Evolutionary conservation across 2,797 vertebrate species (phyloP), one percentile per base, ranked within the genome.

Genomic region (Lophius americanus): DNA sequence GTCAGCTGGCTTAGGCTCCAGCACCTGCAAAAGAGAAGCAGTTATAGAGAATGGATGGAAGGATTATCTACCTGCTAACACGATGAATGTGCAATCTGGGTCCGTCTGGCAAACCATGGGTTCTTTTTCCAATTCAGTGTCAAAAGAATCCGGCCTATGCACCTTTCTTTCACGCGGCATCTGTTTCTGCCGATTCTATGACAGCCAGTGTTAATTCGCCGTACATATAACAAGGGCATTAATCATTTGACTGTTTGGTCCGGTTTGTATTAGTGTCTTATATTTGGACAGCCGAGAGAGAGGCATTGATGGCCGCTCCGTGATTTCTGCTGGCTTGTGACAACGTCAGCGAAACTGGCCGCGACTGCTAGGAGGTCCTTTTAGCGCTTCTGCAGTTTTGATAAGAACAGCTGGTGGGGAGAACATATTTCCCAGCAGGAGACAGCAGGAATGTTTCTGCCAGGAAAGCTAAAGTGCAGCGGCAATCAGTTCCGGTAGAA

Each of bases 1-100:
- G 41, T 42, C 41, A 42, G 41, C 41, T 42, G 41, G 41, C 3
- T 9, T 42, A 42, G 41, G 41, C 37, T 38, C 7, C 37, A 38
- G 37, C 37, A 4, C 37, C 37, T 38, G 37, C 37, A 38, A 38
- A 38, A 2, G 37, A 38, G 4, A 38, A 38, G 37, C 0, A 77
- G 72, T 82, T 35, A 53, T 59, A 56, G 32, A 41, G 67, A 10
- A 39, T 10, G 50, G 52, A 56, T 14, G 3, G 72, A 64, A 66
- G 13, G 37, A 41, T 37, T 36, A 51, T 35, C 68, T 55, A 82
- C 82, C 83, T 68, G 85, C 67, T 81, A 68, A 77, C 67, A 68
- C 76, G 46, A 75, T 89, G 89, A 93, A 89, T 92, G 91, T 92
- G 87, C 84, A 89, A 85, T 87, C 68, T 79, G 83, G 83, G 85